These are phyloP conservation scores for Amphiprion clarkii DNA, from an alignment of 2,797 vertebrate genomes.

Conservation along the genomic window DNA sequence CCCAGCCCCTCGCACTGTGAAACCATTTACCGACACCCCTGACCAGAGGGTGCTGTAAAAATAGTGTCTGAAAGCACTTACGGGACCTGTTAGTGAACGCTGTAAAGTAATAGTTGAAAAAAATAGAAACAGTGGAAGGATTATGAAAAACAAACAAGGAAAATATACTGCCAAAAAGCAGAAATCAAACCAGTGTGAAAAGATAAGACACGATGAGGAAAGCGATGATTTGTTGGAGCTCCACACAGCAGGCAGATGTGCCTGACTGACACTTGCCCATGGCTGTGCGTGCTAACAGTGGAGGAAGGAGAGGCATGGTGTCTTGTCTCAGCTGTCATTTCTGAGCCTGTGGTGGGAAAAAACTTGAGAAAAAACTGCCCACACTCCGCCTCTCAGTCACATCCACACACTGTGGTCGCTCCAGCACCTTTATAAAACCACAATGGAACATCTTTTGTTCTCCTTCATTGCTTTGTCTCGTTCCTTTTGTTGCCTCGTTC, in stretches of 20 bases:
- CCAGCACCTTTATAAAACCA: constrained; percentile 30
- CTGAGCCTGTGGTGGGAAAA: constrained; percentile 46
- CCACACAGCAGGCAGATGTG: constrained; percentile 47
- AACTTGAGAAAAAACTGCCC: constrained; percentile 45
- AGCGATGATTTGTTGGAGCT: constrained; percentile 9
- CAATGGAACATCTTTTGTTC: constrained; percentile 54
- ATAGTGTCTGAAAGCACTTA: constrained; percentile 48
- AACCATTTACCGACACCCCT: constrained; percentile 65
- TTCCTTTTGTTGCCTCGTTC: constrained; percentile 25
- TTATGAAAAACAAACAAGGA: no score
- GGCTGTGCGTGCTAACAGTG: constrained; percentile 39
- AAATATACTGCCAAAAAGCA: background rate
- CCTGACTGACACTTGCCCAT: constrained; percentile 62
- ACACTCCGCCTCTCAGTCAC: constrained; percentile 50
- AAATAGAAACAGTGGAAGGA: background rate
- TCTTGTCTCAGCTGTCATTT: constrained; percentile 77
- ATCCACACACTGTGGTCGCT: constrained; percentile 27
- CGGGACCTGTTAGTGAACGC: constrained; percentile 18
- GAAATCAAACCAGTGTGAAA: background rate
- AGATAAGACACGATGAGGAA: constrained; percentile 5
- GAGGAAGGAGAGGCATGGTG: constrained; percentile 34
- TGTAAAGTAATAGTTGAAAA: background rate
- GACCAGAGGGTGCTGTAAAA: constrained; percentile 64
- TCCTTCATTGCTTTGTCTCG: constrained; percentile 27
- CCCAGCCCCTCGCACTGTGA: constrained; percentile 39